Evolutionary conservation across 2,888 invertebrate species (phyloP), one percentile per base, ranked within the genome.

Genomic region (Drosophila mimetica): DNA sequence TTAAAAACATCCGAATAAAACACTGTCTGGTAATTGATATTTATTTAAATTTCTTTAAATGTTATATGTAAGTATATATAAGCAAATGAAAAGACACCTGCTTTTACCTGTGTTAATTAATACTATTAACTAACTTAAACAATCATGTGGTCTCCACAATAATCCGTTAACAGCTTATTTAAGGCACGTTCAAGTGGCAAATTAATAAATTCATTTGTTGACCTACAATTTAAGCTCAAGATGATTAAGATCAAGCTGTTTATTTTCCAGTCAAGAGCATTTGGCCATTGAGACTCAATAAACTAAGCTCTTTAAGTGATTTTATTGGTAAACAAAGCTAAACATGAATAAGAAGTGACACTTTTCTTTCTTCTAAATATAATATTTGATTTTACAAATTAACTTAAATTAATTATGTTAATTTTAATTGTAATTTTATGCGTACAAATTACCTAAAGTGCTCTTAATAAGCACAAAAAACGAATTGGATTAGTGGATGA

Each of bases 331-430:
- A n/a, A n/a, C n/a, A n/a, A n/a, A n/a, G n/a, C n/a, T n/a, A n/a
- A n/a, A n/a, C n/a, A n/a, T n/a, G n/a, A n/a, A n/a, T n/a, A n/a
- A n/a, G n/a, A n/a, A n/a, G n/a, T n/a, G n/a, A n/a, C n/a, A n/a
- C n/a, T n/a, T n/a, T n/a, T n/a, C n/a, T n/a, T n/a, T n/a, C n/a
- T n/a, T n/a, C n/a, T n/a, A n/a, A n/a, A n/a, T n/a, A n/a, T n/a
- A n/a, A n/a, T n/a, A n/a, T n/a, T n/a, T n/a, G n/a, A n/a, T n/a
- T n/a, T n/a, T n/a, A n/a, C n/a, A n/a, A n/a, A n/a, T n/a, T 14
- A 16, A 39, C 32, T 41, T 16, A 41, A 55, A 46, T 59, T 46
- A 61, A 61, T 59, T 61, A 30, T 30, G 13, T 13, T 36, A 30
- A 58, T 53, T 53, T 9, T 14, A 9, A 44, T 4, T 59, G 41